A percentile compares a stretch with the other conserved stretches of the same genome.
Evolutionary conservation across 1,140 invertebrate genomes (phyloP).

Genomic region (Drosophila saltans): DNA sequence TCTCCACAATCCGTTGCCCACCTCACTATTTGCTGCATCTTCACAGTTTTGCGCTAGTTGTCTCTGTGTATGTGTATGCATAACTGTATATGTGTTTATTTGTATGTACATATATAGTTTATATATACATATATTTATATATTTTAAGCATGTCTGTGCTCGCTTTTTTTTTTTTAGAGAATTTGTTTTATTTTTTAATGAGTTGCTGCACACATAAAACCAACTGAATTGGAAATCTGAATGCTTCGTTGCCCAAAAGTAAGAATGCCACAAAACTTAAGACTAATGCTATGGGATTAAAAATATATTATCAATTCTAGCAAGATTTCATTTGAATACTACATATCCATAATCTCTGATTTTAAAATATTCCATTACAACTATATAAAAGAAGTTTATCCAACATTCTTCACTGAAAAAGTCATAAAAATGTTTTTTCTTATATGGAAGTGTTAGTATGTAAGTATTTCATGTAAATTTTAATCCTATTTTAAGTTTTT

Average conservation of each 20-base stretch:
- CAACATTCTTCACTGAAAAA: too few relatives aligned
- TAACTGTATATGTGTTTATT: background rate
- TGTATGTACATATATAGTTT: constrained; percentile 14
- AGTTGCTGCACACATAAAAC: constrained; percentile 44
- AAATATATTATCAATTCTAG: too few relatives aligned
- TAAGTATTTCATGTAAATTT: too few relatives aligned
- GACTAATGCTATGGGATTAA: background rate
- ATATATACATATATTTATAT: constrained; percentile 7
- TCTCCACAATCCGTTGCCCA: background rate
- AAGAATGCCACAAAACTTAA: constrained; percentile 25
- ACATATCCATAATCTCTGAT: too few relatives aligned
- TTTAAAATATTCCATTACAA: too few relatives aligned
- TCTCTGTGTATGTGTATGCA: background rate
- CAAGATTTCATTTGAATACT: too few relatives aligned
- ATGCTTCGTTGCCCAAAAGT: constrained; percentile 8
- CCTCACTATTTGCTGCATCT: constrained; percentile 25
- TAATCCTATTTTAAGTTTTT: too few relatives aligned
- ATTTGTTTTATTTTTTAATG: constrained; percentile 54
- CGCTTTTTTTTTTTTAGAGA: constrained; percentile 8
- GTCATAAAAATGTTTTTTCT: too few relatives aligned
- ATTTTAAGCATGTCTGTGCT: constrained; percentile 40
- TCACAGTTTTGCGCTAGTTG: constrained; percentile 12
- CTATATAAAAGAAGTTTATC: too few relatives aligned
- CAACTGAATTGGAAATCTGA: constrained; percentile 49
- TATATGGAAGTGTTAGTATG: too few relatives aligned